Evolutionary conservation across 1,140 invertebrate species (phyloP).

Genomic region (Venturia canescens): DNA sequence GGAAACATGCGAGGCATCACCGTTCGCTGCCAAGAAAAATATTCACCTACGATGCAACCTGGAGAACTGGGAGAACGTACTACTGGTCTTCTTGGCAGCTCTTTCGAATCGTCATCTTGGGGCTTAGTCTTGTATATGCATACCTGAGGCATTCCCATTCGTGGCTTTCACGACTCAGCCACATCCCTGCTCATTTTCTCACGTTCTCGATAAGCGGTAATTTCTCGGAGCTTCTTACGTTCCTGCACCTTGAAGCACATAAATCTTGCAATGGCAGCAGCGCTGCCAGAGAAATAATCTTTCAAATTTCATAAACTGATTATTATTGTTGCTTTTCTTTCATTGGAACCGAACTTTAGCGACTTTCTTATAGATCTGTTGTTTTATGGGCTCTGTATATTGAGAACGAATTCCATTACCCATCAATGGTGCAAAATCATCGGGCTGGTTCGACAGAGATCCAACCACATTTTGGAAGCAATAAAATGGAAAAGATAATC

Average conservation of each 20-base stretch:
- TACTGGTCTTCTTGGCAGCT: constrained; percentile 1
- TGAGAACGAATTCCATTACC: too few species aligned
- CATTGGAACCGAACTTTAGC: background rate
- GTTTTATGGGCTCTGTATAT: too few species aligned
- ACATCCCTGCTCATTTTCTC: constrained; percentile 23
- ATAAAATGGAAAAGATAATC: too few species aligned
- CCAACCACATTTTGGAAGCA: too few species aligned
- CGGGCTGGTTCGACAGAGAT: too few species aligned
- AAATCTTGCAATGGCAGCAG: background rate
- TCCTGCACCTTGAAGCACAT: background rate
- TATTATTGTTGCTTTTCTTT: background rate
- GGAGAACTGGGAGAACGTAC: background rate
- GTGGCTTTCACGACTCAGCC: constrained; percentile 14
- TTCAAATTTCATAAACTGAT: background rate
- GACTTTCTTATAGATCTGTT: too few species aligned
- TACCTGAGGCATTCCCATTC: constrained; percentile 10
- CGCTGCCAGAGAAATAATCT: background rate
- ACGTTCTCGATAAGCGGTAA: constrained; percentile 29
- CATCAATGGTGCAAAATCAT: too few species aligned
- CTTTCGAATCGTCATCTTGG: background rate
- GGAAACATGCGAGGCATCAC: background rate
- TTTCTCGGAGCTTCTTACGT: constrained; percentile 15
- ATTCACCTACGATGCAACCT: background rate
- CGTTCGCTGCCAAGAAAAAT: background rate
- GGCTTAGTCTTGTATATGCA: background rate